These are phyloP conservation scores for Campoplex capitator DNA, from an alignment of 2,888 invertebrate species.

Conservation along the genomic window DNA sequence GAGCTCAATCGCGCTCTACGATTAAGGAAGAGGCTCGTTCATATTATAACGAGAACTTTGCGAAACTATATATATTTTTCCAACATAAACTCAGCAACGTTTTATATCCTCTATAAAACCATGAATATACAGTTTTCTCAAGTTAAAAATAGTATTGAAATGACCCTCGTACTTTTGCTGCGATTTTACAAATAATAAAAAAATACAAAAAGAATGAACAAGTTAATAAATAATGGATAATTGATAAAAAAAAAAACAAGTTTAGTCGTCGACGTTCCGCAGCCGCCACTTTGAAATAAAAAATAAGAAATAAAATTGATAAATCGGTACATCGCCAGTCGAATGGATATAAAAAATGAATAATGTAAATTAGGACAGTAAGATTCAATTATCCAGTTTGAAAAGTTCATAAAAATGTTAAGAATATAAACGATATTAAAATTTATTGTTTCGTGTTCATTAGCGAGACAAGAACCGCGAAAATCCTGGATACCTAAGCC, in stretches of 20 bases:
- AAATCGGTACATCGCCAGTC: neutral
- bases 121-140: neutral
- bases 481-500: neutral
- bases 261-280: too few species aligned
- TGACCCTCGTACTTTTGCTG: too few species aligned
- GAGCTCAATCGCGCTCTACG: neutral
- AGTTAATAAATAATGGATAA: neutral
- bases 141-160: neutral
- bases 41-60: constrained; percentile 43
- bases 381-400: too few species aligned
- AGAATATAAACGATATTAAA: neutral
- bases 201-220: neutral
- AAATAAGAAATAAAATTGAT: neutral
- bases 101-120: neutral
- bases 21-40: constrained; percentile 28
- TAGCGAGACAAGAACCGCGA: neutral
- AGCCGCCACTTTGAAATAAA: too few species aligned
- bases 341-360: neutral
- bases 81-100: constrained; percentile 39
- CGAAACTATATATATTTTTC: constrained; percentile 27
- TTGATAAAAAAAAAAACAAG: too few species aligned
- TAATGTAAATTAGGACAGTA: neutral
- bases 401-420: too few species aligned
- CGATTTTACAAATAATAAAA: too few species aligned
- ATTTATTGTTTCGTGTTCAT: neutral